Evolutionary conservation across 2,888 invertebrate species (phyloP), one percentile per base, ranked within the genome.

Genomic region (Loripinus fragilis): DNA sequence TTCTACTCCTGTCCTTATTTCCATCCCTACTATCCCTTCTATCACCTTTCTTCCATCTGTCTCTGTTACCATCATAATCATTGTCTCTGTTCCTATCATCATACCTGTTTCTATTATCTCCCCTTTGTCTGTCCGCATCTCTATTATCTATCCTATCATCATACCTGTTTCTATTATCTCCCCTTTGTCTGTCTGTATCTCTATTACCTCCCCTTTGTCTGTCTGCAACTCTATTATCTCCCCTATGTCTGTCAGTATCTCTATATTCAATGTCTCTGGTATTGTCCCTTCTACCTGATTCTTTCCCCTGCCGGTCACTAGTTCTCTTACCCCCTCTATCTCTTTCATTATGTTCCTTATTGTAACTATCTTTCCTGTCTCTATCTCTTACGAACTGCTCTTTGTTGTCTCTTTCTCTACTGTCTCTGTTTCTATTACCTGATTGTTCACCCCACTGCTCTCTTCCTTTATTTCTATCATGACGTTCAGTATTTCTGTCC

Each of bases 271-370:
- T 60, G 28, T 52, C 67, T 15, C 69, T 70, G 12, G 5, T 12
- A 38, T 8, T 12, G 12, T 38, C 38, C 38, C 38, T 38, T 38
- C 38, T 38, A 30, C 41, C 35, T 30, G 17, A 33, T 8, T 71
- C 52, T 30, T 70, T 45, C 0, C 64, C 69, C n/a, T 76, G 74
- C 28, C 76, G 35, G 20, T 52, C 64, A 20, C 73, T 78, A 35
- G 73, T 71, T 42, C 74, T 71, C 8, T 74, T 74, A 17, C 83
- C 81, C n/a, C 71, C 66, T 42, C 70, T 78, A 45, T 64, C 70
- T 65, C 65, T 75, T n/a, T 41, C 30, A 50, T 64, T 71, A 76
- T 64, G 30, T 15, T 75, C 74, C 15, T 66, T 67, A 41, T 77
- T 65, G 67, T 77, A 71, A 50, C 65, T 65, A 23, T 77, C 77